Base-by-base conservation (phyloP, 1,140 invertebrate genomes). In the Pinna nobilis region DNA sequence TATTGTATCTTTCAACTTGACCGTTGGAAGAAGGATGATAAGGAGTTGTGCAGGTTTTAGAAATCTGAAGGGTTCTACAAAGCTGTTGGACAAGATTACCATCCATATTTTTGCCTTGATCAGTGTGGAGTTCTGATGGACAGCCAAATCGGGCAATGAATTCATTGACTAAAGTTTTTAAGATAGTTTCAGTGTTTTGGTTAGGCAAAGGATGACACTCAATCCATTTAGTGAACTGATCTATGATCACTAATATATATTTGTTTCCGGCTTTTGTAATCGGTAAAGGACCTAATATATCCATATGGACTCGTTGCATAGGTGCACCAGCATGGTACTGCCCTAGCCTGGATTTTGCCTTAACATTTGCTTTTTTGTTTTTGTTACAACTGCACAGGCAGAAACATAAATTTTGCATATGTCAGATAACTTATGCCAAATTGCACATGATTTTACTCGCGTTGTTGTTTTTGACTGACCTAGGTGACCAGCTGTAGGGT, bases 11-110 rank as follows among this genome's bases (percentile, higher is more conserved):
- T 18, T 67, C 60, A 3, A 70, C 30, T 44, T 76, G 79, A 25
- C 79, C 79, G 61, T 80, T 80, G 23, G 68, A 67, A 39, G 47
- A 25, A 3, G 76, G 72, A 9, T 60, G 63, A 32, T 76, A 79
- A 4, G 76, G 79, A 9, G 79, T 76, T n/a, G 79, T 78, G 13
- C 70, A 50, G 2, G 73, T 47, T 41, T 78, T 74, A 15, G 20
- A 18, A 33, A 78, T 73, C 23, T 76, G 61, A 7, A 73, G 47
- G n/a, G 13, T 11, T 15, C 60, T 28, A 59, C 51, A 72, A 11
- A 72, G 28, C 33, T 33, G 33, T 4, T n/a, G 30, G 15, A 65
- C 33, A 11, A 72, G 18, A 18, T 28, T 59, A 5, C 55, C 57
- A 25, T 74, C 71, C 20, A 74, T 47, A 44, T 74, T 74, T 20